Evolutionary conservation across 2,797 vertebrate genomes (phyloP).

Genomic region (Salarias fasciatus): DNA sequence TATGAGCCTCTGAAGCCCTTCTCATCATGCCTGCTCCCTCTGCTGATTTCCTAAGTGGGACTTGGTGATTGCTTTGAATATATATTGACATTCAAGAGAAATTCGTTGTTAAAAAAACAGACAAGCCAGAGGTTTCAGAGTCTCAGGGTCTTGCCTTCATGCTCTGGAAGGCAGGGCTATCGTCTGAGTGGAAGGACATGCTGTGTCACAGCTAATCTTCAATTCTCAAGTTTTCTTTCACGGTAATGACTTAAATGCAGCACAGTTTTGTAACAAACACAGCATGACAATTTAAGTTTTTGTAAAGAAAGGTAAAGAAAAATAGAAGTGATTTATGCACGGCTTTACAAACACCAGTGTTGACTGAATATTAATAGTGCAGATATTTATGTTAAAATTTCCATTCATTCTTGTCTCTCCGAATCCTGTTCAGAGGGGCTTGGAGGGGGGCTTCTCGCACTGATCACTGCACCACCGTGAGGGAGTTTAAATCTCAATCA

Average conservation of each 20-base stretch:
- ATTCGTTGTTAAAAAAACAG: slow-evolving; percentile 18
- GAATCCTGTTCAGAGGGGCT: too few species aligned
- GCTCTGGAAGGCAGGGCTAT: slow-evolving; percentile 33
- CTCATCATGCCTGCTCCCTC: not conserved
- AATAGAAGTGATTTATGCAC: too few species aligned
- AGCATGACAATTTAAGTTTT: not conserved
- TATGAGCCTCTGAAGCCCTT: not conserved
- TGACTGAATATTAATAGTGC: too few species aligned
- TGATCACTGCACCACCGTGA: too few species aligned
- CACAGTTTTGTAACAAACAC: slow-evolving; percentile 14
- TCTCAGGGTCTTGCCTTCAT: slow-evolving; percentile 19
- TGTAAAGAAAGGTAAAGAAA: too few species aligned
- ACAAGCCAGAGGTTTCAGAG: not conserved
- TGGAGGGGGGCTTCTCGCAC: too few species aligned
- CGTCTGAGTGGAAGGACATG: slow-evolving; percentile 38
- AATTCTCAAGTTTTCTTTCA: slow-evolving; percentile 24
- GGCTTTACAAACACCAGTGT: too few species aligned
- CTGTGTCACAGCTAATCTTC: slow-evolving; percentile 32
- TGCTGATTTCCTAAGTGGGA: slow-evolving; percentile 24
- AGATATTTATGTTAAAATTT: too few species aligned
- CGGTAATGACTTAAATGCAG: slow-evolving; percentile 5
- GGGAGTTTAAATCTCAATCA: too few species aligned
- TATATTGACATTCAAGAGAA: slow-evolving; percentile 42
- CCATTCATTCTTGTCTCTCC: too few species aligned
- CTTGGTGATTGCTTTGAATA: slow-evolving; percentile 49